phyloP scores from a whole-genome alignment of 2,888 invertebrate species.

The Noctua janthina region DNA sequence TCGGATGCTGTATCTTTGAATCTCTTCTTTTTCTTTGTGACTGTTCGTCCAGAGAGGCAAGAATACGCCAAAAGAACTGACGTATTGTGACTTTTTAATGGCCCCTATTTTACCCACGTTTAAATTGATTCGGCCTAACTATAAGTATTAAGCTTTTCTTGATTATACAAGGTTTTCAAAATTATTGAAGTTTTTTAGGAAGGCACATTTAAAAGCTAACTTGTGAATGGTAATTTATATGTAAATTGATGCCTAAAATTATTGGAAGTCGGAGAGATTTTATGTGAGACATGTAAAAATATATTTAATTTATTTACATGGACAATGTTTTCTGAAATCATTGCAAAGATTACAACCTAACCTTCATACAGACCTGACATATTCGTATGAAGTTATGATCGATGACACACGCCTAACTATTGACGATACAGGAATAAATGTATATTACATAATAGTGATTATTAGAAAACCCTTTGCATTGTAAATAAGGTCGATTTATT shows the following conservation, averaged over 20 bases:
- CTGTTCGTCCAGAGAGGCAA: background rate
- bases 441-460: constrained; percentile 39
- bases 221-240: constrained; percentile 7
- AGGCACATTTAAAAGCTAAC: constrained; percentile 18
- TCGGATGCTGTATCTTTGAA: background rate
- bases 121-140: constrained; percentile 57
- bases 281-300: background rate
- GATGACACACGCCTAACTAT: constrained; percentile 45
- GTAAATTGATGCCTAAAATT: constrained; percentile 17
- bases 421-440: constrained; percentile 57
- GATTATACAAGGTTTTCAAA: constrained; percentile 18
- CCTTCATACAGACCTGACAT: background rate
- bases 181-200: constrained; percentile 9
- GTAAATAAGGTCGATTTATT: constrained; percentile 52
- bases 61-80: background rate
- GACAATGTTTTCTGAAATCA: constrained; percentile 13
- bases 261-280: constrained; percentile 22
- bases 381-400: constrained; percentile 33
- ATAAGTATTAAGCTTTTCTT: constrained; percentile 15
- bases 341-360: background rate
- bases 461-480: constrained; percentile 51
- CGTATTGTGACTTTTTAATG: background rate
- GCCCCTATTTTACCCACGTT: constrained; percentile 9
- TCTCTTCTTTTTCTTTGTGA: constrained; percentile 5
- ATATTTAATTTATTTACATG: background rate